Conservation (phyloP, 1,140 invertebrate genomes). For the Brachionus asplanchnoidis region DNA sequence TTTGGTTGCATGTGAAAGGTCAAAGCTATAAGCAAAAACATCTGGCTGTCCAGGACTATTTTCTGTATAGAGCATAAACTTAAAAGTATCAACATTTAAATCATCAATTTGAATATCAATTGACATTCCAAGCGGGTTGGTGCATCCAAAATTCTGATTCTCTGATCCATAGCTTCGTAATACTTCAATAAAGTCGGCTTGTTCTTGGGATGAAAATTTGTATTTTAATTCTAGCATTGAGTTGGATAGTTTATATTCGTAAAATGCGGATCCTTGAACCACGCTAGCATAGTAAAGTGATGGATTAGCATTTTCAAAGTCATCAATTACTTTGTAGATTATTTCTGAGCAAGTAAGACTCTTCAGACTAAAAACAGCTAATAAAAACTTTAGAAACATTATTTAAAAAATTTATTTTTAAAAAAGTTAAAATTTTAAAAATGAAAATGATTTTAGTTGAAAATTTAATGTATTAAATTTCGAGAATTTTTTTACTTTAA, state of each 20-base stretch:
- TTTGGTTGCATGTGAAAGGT: not conserved
- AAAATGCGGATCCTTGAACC: not conserved
- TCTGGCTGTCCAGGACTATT: not conserved
- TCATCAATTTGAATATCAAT: not conserved
- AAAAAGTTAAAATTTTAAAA: not conserved
- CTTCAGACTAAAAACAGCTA: not conserved
- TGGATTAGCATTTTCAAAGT: not conserved
- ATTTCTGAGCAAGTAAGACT: not conserved
- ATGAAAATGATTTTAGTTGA: not conserved
- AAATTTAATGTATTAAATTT: not conserved
- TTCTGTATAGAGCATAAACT: not conserved
- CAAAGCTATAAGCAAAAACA: not conserved
- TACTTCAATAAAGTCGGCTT: not conserved
- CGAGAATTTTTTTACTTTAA: not conserved
- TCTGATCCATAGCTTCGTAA: not conserved
- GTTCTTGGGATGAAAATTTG: not conserved
- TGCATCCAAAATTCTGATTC: not conserved
- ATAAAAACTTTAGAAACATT: not conserved
- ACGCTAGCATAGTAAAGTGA: not conserved
- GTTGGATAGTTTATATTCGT: not conserved
- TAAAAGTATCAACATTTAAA: not conserved
- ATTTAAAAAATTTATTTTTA: not conserved
- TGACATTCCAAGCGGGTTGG: not conserved
- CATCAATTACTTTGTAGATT: not conserved
- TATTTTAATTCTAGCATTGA: not conserved